A percentile compares a stretch with the other conserved stretches of the same genome.
Conservation (phyloP, 2,888 invertebrate species). For the Pachliopta kotzebuea region DNA sequence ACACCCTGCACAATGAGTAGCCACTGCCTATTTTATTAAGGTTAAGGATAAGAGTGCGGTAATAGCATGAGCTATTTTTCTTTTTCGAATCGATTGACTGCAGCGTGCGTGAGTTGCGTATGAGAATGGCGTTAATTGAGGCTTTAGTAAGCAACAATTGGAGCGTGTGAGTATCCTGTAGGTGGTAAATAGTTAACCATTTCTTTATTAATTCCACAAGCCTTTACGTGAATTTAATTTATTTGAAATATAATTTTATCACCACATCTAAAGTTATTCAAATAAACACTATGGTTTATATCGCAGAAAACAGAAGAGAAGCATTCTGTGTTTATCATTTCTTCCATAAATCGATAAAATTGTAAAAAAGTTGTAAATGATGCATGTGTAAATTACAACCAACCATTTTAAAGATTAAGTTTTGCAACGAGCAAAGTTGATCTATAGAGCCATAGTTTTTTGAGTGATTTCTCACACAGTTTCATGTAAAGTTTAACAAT, state of each 20-base stretch:
- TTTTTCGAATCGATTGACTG: conserved; percentile 55
- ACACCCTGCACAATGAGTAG: conserved; percentile 55
- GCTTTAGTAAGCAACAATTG: conserved; percentile 44
- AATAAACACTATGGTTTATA: no score
- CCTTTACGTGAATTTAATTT: background rate
- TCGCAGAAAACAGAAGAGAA: no score
- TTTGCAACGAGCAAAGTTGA: background rate
- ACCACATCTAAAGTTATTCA: no score
- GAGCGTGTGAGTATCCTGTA: conserved; percentile 53
- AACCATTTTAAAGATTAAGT: conserved; percentile 3
- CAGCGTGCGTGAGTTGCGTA: conserved; percentile 44
- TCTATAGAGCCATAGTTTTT: background rate
- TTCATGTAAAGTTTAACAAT: conserved; percentile 22
- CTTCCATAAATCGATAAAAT: no score
- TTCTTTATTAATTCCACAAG: conserved; percentile 15
- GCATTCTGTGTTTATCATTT: no score
- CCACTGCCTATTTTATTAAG: conserved; percentile 54
- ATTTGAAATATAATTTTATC: no score
- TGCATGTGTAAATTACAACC: background rate
- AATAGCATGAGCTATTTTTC: conserved; percentile 39
- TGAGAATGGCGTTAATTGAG: conserved; percentile 47
- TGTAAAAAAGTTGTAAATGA: background rate
- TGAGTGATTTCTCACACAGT: conserved; percentile 15
- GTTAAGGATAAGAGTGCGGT: conserved; percentile 69
- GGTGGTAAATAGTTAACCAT: conserved; percentile 26